Percentiles rank a stretch among this genome's conserved stretches.
Evolutionary conservation across 1,140 invertebrate genomes (phyloP).

Genomic region (Harlomillsia oculata): DNA sequence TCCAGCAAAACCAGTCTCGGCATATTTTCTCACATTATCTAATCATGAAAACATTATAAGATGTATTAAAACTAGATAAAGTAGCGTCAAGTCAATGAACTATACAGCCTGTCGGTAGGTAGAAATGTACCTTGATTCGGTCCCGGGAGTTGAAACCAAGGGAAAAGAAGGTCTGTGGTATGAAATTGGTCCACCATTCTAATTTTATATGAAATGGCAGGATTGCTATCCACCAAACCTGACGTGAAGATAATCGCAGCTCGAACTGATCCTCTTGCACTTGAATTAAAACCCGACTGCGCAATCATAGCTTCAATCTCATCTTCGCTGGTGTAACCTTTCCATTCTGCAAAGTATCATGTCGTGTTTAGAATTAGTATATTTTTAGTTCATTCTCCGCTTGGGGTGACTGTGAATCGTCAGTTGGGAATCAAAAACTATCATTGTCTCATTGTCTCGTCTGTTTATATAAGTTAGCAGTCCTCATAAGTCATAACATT

Average conservation of each 20-base stretch:
- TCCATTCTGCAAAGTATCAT: too few relatives aligned
- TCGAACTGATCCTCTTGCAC: background rate
- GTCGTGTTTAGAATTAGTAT: too few relatives aligned
- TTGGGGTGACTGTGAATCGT: too few relatives aligned
- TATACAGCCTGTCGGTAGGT: background rate
- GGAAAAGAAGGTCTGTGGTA: constrained; percentile 54
- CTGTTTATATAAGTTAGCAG: too few relatives aligned
- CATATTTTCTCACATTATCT: constrained; percentile 21
- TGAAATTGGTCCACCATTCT: constrained; percentile 12
- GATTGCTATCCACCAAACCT: constrained; percentile 1
- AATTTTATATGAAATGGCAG: constrained; percentile 25
- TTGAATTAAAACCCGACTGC: constrained; percentile 5
- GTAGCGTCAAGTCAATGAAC: background rate
- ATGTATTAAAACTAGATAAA: background rate
- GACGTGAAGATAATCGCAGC: constrained; percentile 27
- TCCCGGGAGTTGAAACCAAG: constrained; percentile 56
- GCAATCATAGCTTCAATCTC: constrained; percentile 24
- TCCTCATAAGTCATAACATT: too few relatives aligned
- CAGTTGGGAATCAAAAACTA: too few relatives aligned
- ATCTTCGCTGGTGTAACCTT: constrained; percentile 14
- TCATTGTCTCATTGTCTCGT: too few relatives aligned
- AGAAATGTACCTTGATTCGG: constrained; percentile 39
- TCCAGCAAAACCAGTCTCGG: constrained; percentile 22
- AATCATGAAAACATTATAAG: background rate
- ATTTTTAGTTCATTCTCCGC: too few relatives aligned